Percentiles rank a stretch among this genome's conserved stretches.
These are phyloP conservation scores for Drosophila meridiana DNA, from an alignment of 2,888 invertebrate genomes.

Conservation along the genomic window DNA sequence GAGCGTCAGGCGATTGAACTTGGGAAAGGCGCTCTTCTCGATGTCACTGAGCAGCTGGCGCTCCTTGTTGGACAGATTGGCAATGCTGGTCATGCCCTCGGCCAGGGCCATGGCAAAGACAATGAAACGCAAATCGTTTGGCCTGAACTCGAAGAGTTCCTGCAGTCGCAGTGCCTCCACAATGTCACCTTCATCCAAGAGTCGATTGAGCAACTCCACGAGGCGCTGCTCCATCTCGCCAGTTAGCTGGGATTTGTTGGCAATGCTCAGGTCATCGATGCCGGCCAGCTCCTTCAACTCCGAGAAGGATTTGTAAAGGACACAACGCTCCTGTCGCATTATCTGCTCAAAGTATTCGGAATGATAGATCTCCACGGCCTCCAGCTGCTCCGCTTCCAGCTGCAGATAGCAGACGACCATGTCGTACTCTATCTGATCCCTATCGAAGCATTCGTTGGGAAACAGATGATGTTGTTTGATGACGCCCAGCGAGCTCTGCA, in stretches of 20 bases:
- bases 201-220: slow-evolving; percentile 85
- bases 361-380: slow-evolving; percentile 76
- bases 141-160: slow-evolving; percentile 84
- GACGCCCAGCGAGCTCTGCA: slow-evolving; percentile 82
- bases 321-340: slow-evolving; percentile 83
- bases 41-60: slow-evolving; percentile 86
- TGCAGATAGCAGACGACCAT: slow-evolving; percentile 83
- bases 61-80: slow-evolving; percentile 88
- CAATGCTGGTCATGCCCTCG: slow-evolving; percentile 87
- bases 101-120: slow-evolving; percentile 88
- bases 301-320: slow-evolving; percentile 84
- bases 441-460: slow-evolving; percentile 84
- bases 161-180: slow-evolving; percentile 87
- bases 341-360: slow-evolving; percentile 85
- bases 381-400: slow-evolving; percentile 48
- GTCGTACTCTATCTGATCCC: slow-evolving; percentile 85
- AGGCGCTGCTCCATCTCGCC: slow-evolving; percentile 81
- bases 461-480: slow-evolving; percentile 84
- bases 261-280: slow-evolving; percentile 83
- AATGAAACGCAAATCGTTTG: slow-evolving; percentile 86
- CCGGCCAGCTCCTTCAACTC: slow-evolving; percentile 84
- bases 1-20: slow-evolving; percentile 84
- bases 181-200: slow-evolving; percentile 87
- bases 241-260: slow-evolving; percentile 71
- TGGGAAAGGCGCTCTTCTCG: slow-evolving; percentile 84